Evolutionary conservation across 2,888 invertebrate species (phyloP).

Genomic region (Dicyrtomina minuta): DNA sequence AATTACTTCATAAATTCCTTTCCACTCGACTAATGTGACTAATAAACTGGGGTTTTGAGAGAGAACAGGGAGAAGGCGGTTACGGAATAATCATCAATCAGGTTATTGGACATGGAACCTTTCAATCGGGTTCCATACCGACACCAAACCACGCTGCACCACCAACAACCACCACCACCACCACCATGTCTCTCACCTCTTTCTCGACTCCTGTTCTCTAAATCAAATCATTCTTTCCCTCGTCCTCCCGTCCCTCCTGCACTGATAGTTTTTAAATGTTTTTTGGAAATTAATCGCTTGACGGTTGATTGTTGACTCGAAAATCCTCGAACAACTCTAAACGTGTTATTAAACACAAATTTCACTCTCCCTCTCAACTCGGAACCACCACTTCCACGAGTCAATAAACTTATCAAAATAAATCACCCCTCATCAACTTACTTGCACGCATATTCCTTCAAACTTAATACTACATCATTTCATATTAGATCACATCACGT

Average conservation of each 20-base stretch:
- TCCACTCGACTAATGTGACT: not conserved
- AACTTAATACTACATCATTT: too few relatives aligned
- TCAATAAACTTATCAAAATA: slow-evolving; percentile 32
- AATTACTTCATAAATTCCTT: too few relatives aligned
- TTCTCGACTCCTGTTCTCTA: too few relatives aligned
- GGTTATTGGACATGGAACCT: slow-evolving; percentile 1
- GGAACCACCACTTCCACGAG: not conserved
- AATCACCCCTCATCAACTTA: slow-evolving; percentile 14
- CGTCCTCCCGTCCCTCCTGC: too few relatives aligned
- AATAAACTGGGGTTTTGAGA: not conserved
- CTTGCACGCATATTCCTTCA: not conserved
- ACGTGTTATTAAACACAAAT: slow-evolving; percentile 13
- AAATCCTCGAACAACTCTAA: not conserved
- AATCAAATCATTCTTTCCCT: too few relatives aligned
- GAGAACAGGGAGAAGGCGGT: slow-evolving; percentile 20
- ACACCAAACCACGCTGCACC: not conserved
- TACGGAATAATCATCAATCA: slow-evolving; percentile 7
- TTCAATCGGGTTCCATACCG: slow-evolving; percentile 16
- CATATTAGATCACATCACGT: too few relatives aligned
- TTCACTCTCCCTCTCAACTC: not conserved
- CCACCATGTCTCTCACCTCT: too few relatives aligned
- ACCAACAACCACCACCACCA: not conserved
- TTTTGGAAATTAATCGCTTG: slow-evolving; percentile 12
- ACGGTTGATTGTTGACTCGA: not conserved
- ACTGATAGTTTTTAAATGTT: not conserved